These are phyloP conservation scores for Stigmatopora nigra DNA, from an alignment of 2,113 vertebrate species.

Conservation along the genomic window DNA sequence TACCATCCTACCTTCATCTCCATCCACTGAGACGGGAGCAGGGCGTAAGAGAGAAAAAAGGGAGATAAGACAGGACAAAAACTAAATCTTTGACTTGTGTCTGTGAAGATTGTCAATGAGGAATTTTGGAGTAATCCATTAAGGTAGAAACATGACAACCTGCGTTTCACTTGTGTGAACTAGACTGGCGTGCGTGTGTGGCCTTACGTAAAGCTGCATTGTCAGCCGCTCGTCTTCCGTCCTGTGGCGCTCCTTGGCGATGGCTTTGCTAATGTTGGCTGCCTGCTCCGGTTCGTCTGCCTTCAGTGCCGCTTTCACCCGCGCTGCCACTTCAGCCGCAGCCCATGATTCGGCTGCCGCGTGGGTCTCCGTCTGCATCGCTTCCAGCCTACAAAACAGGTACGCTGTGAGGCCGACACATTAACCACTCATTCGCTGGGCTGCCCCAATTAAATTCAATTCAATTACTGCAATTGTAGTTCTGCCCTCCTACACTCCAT, in stretches of 20 bases:
- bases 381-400: conserved; percentile 46
- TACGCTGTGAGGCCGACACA: not conserved
- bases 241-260: conserved; percentile 46
- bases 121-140: too few relatives aligned
- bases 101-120: too few relatives aligned
- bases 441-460: too few relatives aligned
- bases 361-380: conserved; percentile 34
- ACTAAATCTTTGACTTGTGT: conserved; percentile 9
- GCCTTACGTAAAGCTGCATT: conserved; percentile 65
- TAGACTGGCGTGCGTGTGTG: not conserved
- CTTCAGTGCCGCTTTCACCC: conserved; percentile 56
- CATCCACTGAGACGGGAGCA: conserved; percentile 55
- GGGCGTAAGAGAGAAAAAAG: conserved; percentile 13
- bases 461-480: conserved; percentile 57
- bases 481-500: conserved; percentile 47
- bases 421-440: too few relatives aligned
- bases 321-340: conserved; percentile 46
- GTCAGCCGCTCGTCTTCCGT: conserved; percentile 48
- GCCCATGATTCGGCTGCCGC: conserved; percentile 42
- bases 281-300: conserved; percentile 30
- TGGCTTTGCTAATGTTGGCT: conserved; percentile 44
- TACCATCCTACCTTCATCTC: conserved; percentile 62
- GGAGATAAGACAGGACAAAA: conserved; percentile 24
- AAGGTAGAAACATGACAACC: too few relatives aligned
- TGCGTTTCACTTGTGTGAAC: too few relatives aligned